These are phyloP conservation scores for Rhyzopertha dominica DNA, from an alignment of 1,140 invertebrate species.

Conservation along the genomic window DNA sequence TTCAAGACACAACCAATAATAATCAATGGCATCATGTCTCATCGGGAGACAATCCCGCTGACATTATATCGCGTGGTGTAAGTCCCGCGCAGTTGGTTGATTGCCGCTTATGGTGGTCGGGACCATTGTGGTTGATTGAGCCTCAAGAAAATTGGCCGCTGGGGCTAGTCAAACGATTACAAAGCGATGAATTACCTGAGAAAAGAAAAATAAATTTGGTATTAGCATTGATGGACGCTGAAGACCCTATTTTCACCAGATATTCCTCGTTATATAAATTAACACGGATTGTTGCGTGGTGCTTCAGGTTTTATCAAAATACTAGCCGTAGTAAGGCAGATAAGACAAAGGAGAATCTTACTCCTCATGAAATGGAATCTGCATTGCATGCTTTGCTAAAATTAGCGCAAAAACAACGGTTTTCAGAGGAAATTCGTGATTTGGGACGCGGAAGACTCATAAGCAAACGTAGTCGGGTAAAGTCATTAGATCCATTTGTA, in stretches of 20 bases:
- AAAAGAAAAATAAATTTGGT: neutral
- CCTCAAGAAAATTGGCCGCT: too few species aligned
- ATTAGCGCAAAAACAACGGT: neutral
- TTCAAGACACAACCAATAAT: constrained; percentile 14
- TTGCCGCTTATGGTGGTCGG: constrained; percentile 27
- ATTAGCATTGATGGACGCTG: neutral
- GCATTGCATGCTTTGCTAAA: neutral
- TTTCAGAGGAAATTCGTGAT: neutral
- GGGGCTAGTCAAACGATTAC: too few species aligned
- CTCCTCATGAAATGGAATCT: neutral
- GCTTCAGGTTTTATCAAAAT: neutral
- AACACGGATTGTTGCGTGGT: neutral
- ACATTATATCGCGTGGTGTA: constrained; percentile 26
- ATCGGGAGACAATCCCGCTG: constrained; percentile 26
- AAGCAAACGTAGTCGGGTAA: constrained; percentile 17
- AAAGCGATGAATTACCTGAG: neutral
- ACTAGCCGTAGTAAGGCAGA: neutral
- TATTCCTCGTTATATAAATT: too few species aligned
- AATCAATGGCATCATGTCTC: constrained; percentile 22
- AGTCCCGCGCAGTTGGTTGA: constrained; percentile 14
- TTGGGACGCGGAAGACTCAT: neutral
- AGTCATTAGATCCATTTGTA: constrained; percentile 22
- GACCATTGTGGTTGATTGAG: constrained; percentile 17
- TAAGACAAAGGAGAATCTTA: neutral
- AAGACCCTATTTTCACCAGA: too few species aligned